Conservation (phyloP, 2,888 invertebrate species). For the Perithous albicinctus region DNA sequence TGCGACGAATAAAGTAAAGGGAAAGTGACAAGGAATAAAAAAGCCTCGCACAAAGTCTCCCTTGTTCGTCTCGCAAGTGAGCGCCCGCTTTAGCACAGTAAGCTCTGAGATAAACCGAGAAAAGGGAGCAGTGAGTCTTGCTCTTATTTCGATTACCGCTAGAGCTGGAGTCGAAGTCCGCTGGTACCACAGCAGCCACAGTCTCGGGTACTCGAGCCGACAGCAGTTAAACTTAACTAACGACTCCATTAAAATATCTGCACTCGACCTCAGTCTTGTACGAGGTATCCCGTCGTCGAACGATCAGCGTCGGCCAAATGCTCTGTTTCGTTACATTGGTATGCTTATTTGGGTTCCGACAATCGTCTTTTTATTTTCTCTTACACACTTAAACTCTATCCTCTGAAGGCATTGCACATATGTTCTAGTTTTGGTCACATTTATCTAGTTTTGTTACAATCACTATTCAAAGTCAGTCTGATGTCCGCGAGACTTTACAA, state of each 20-base stretch:
- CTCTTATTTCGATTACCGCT: conserved; percentile 67
- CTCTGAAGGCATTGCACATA: background rate
- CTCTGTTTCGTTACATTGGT: conserved; percentile 38
- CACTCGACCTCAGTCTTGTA: conserved; percentile 53
- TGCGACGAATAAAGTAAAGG: background rate
- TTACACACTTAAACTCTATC: background rate
- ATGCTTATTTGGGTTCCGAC: conserved; percentile 30
- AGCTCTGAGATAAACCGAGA: conserved; percentile 55
- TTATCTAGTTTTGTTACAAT: background rate
- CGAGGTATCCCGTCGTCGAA: conserved; percentile 63
- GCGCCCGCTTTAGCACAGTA: conserved; percentile 48
- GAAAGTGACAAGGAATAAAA: background rate
- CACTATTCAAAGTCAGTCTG: background rate
- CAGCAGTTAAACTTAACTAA: conserved; percentile 78
- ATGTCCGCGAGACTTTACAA: background rate
- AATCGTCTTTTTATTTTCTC: background rate
- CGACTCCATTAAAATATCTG: conserved; percentile 77
- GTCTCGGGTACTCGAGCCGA: conserved; percentile 44
- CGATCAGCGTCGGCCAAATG: conserved; percentile 68
- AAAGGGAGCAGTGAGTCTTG: conserved; percentile 60
- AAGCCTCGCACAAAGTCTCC: conserved; percentile 13
- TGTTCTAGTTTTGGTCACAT: background rate
- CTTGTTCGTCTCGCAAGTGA: conserved; percentile 4
- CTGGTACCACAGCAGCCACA: conserved; percentile 70
- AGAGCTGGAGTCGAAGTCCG: conserved; percentile 71